These are phyloP conservation scores for Agrypnus murinus DNA, from an alignment of 2,888 invertebrate genomes.

Conservation along the genomic window DNA sequence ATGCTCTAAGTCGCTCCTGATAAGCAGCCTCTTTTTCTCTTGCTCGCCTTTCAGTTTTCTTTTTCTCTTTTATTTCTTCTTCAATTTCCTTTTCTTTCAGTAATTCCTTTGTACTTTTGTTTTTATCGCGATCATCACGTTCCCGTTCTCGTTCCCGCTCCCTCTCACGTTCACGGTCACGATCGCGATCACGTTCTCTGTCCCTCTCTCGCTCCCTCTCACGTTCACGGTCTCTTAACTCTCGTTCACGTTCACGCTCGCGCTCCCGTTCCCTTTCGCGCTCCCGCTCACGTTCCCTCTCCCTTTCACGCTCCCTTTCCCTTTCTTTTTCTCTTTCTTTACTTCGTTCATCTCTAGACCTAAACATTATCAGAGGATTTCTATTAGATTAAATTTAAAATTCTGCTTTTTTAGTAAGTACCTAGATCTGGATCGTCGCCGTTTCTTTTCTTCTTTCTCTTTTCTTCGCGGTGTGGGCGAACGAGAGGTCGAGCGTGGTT, in stretches of 20 bases:
- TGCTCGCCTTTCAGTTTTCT: constrained; percentile 91
- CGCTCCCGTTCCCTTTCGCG: constrained; percentile 70
- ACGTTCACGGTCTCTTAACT: constrained; percentile 70
- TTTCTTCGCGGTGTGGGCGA: constrained; percentile 68
- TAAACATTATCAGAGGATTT: constrained; percentile 56
- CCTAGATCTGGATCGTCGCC: constrained; percentile 69
- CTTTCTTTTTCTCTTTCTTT: constrained; percentile 66
- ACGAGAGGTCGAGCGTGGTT: constrained; percentile 62
- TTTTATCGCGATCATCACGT: constrained; percentile 73
- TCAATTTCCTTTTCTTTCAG: constrained; percentile 89
- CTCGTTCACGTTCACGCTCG: constrained; percentile 66
- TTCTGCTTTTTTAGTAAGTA: background rate
- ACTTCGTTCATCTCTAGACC: constrained; percentile 67
- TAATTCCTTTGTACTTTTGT: constrained; percentile 76
- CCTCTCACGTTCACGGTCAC: constrained; percentile 71
- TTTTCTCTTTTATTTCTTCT: constrained; percentile 93
- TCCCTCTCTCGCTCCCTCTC: constrained; percentile 71
- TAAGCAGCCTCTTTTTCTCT: constrained; percentile 97
- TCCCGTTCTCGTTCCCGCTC: constrained; percentile 73
- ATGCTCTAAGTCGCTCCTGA: constrained; percentile 86
- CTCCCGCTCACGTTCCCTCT: constrained; percentile 68
- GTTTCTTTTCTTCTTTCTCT: constrained; percentile 66
- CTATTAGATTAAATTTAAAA: too few species aligned
- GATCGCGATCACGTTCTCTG: constrained; percentile 71
- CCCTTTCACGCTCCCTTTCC: constrained; percentile 69